These are phyloP conservation scores for Chinchilla lanigera DNA, from an alignment of 2,113 vertebrate species.

Conservation along the genomic window DNA sequence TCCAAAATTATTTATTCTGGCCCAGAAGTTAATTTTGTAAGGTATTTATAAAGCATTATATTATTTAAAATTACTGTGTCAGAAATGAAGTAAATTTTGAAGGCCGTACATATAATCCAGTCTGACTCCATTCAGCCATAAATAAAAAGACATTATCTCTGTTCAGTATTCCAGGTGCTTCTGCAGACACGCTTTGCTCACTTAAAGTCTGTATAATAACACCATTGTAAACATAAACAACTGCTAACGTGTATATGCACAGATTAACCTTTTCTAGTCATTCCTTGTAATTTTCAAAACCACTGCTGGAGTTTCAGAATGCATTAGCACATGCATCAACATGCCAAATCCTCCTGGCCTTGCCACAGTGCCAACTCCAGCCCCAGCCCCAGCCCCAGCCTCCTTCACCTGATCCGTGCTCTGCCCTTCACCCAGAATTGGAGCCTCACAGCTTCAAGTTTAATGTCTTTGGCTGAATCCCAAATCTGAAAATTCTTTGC, in stretches of 20 bases:
- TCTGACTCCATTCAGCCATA: constrained; percentile 66
- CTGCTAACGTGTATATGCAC: constrained; percentile 83
- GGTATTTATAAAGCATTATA: constrained; percentile 53
- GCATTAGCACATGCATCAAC: constrained; percentile 73
- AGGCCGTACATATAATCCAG: constrained; percentile 33
- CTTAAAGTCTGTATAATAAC: constrained; percentile 86
- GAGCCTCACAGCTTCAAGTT: neutral
- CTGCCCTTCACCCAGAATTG: neutral
- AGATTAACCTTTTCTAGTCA: constrained; percentile 87
- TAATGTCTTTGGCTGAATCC: neutral
- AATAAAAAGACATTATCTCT: constrained; percentile 86
- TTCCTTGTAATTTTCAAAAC: constrained; percentile 85
- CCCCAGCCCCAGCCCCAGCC: neutral
- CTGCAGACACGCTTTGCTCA: constrained; percentile 84
- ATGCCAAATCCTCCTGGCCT: constrained; percentile 56
- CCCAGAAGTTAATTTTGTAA: constrained; percentile 67
- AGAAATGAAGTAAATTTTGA: constrained; percentile 67
- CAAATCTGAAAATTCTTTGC: constrained; percentile 35
- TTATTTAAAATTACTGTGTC: constrained; percentile 53
- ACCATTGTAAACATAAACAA: constrained; percentile 87
- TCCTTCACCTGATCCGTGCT: neutral
- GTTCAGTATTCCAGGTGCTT: constrained; percentile 84
- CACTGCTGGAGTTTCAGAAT: constrained; percentile 81
- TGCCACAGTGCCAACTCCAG: neutral
- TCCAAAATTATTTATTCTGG: constrained; percentile 65